Evolutionary conservation across 2,888 invertebrate species (phyloP), one percentile per base, ranked within the genome.

Genomic region (Therioaphis trifolii): DNA sequence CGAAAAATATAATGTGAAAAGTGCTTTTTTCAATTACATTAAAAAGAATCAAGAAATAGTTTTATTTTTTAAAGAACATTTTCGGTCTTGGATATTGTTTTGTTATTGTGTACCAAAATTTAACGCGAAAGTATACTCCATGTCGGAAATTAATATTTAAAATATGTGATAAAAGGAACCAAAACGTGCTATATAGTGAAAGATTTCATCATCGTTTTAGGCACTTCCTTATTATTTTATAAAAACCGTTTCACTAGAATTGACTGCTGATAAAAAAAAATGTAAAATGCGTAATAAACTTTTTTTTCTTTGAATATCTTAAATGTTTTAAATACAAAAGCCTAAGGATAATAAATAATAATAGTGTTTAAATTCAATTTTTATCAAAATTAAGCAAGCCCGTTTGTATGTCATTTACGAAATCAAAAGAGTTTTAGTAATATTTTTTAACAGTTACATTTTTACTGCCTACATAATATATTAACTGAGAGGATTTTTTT

Each of bases 141-240:
- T 52, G 21, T 27, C 21, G 66, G 52, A 68, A 68, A 78, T 66
- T 68, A 78, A 68, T 78, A 52, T 68, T 52, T 52, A 68, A 78
- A 68, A 68, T 68, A 7, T 24, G 40, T 35, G 40, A 52, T 4
- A 52, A 68, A 68, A 75, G 21, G 43, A n/a, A 52, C 24, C 29
- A n/a, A n/a, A n/a, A 66, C 24, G 21, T 24, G 43, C 29, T 55
- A 14, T 55, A 43, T 9, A 55, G 35, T 55, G 9, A 55, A 15
- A 55, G 7, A 55, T 74, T 35, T 55, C 40, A 58, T 52, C 29
- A 21, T 12, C 35, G 21, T 35, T 74, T 72, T 52, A n/a, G 12
- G 49, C n/a, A 52, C 12, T 12, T 4, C 21, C n/a, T 35, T 29
- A 55, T 40, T 63, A 9, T 11, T 40, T 9, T 40, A 40, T n/a